Base-by-base conservation (phyloP, 2,113 vertebrate genomes). In the Nematolebias whitei region DNA sequence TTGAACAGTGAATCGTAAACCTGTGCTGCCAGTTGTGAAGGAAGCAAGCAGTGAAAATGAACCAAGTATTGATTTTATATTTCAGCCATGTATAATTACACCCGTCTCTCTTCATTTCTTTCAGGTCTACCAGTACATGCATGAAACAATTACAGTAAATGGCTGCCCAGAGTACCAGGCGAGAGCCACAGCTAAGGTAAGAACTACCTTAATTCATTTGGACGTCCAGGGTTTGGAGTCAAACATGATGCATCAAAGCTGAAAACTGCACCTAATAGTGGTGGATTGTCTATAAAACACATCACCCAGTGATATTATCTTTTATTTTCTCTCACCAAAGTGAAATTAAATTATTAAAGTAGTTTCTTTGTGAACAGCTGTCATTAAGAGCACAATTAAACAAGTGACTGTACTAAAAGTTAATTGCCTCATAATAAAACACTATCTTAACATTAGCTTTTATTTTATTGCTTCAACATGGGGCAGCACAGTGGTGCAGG, bases 101-200 rank as follows among this genome's bases (percentile, higher is more conserved):
- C 23, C 20, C 15, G 24, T 35, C 47, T 71, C 50, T 78, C 47
- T 74, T 60, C 83, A 69, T 90, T 72, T 92, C 41, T 90, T 92
- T 79, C 91, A 99, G 98, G 98, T 99, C 50, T 99, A 99, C 91
- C 98, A 99, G 87, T 99, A 99, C 79, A 99, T 99, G 98, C 98
- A 99, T 79, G 98, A 99, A 95, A 99, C 98, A 54, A 99, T 99
- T 83, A 96, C 94, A 62, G 95, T 98, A 85, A 98, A 96, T 85
- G 98, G 98, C 88, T 99, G 97, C 76, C 96, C 96, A 0, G 98
- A 99, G 82, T 98, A 98, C 92, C 96, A 97, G 88, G 98, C 98
- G 24, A 95, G 96, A 79, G 98, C 98, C 74, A 99, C 98, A 13
- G 98, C 98, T 60, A 99, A 99, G 96, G 98, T 99, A 92, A 91